Conservation (phyloP, 1,140 invertebrate genomes). For the Danaus plexippus region DNA sequence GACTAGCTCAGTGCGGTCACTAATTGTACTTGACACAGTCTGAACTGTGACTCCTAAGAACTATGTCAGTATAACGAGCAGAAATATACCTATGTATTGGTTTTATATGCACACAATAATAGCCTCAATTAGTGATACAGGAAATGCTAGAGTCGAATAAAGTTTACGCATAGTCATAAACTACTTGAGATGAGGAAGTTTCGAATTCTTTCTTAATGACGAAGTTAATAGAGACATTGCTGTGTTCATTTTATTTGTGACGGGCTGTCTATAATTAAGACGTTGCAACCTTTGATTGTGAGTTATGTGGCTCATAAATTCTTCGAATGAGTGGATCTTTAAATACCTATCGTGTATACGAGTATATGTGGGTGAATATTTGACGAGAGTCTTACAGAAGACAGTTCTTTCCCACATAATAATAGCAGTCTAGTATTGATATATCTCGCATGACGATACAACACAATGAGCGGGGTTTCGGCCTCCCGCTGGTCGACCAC, state of each 20-base stretch:
- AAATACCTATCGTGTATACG: too few relatives aligned
- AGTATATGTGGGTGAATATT: too few relatives aligned
- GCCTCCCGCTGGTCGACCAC: conserved; percentile 26
- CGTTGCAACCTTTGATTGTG: conserved; percentile 15
- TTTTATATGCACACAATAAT: conserved; percentile 9
- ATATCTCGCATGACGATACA: conserved; percentile 1
- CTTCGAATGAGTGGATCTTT: neutral
- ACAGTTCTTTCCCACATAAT: too few relatives aligned
- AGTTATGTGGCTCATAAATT: conserved; percentile 12
- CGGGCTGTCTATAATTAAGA: conserved; percentile 19
- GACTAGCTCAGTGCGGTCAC: conserved; percentile 9
- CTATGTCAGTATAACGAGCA: conserved; percentile 15
- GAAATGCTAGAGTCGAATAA: conserved; percentile 5
- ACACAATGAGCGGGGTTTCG: conserved; percentile 2
- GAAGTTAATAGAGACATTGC: conserved; percentile 24
- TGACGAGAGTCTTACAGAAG: too few relatives aligned
- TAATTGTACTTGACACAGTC: conserved; percentile 41
- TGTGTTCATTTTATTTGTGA: conserved; percentile 18
- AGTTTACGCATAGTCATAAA: conserved; percentile 9
- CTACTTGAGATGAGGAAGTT: conserved; percentile 8
- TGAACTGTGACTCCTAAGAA: conserved; percentile 23
- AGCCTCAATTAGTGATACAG: conserved; percentile 3
- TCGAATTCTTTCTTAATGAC: conserved; percentile 33
- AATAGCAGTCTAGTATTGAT: neutral
- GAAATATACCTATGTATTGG: neutral